Conservation (phyloP, 53 echinoderm and acorn worm species). For the Mesocentrotus franciscanus region DNA sequence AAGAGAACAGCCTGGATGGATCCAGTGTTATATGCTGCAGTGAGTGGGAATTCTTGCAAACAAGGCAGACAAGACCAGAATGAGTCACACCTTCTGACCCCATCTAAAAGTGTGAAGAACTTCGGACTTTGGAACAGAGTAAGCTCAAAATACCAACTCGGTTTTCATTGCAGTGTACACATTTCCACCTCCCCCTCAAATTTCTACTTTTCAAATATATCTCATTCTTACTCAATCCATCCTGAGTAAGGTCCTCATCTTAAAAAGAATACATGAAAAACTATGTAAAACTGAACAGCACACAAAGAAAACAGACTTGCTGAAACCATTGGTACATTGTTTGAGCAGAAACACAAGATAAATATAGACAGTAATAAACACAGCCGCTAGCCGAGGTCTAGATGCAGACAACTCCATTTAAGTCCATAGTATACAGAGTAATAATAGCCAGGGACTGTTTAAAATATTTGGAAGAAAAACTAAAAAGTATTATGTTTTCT, state of each 20-base stretch:
- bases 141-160: background rate
- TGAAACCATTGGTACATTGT: too few relatives aligned
- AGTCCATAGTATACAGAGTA: too few relatives aligned
- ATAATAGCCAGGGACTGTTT: too few relatives aligned
- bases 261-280: background rate
- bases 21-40: background rate
- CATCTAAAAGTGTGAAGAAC: slow-evolving; percentile 6
- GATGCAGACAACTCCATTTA: too few relatives aligned
- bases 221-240: background rate
- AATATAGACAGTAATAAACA: too few relatives aligned
- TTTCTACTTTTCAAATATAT: too few relatives aligned
- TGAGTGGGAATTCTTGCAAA: background rate
- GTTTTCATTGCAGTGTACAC: background rate
- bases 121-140: background rate
- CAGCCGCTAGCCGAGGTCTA: too few relatives aligned
- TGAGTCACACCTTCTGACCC: slow-evolving; percentile 22
- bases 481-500: too few relatives aligned
- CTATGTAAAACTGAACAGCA: background rate
- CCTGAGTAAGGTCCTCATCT: background rate
- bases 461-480: too few relatives aligned
- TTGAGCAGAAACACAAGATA: too few relatives aligned
- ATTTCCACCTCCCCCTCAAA: background rate
- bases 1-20: too few relatives aligned
- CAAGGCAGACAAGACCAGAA: background rate
- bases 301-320: too few relatives aligned